Evolutionary conservation across 2,113 vertebrate species (phyloP).

Genomic region (Ovibos moschatus): DNA sequence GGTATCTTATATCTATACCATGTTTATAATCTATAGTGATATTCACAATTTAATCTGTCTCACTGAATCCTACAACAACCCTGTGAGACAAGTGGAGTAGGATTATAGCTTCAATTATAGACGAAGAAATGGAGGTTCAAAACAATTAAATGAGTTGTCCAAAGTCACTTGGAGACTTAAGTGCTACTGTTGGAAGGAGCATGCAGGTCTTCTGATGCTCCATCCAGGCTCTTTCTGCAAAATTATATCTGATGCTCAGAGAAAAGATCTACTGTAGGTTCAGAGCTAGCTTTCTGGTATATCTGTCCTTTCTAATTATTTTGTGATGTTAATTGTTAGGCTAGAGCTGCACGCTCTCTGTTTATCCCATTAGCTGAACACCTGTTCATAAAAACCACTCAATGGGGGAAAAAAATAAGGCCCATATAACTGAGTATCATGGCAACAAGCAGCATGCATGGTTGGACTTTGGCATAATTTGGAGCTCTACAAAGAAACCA

Average conservation of each 20-base stretch:
- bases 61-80: background rate
- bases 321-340: background rate
- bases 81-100: background rate
- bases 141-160: background rate
- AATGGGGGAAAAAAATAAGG: background rate
- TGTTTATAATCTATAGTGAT: background rate
- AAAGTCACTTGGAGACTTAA: background rate
- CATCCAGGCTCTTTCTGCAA: background rate
- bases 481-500: background rate
- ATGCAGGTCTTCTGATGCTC: background rate
- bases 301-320: background rate
- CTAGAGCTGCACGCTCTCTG: background rate
- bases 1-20: background rate
- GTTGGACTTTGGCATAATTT: constrained; percentile 46
- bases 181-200: background rate
- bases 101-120: background rate
- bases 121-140: background rate
- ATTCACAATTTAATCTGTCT: background rate
- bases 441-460: background rate
- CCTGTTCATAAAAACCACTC: constrained; percentile 29
- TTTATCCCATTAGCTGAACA: background rate
- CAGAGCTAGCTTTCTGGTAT: background rate
- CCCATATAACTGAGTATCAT: background rate
- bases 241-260: background rate
- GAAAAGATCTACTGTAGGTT: background rate